Base-by-base conservation (phyloP, 2,888 invertebrate genomes). In the Mesoligia furuncula region DNA sequence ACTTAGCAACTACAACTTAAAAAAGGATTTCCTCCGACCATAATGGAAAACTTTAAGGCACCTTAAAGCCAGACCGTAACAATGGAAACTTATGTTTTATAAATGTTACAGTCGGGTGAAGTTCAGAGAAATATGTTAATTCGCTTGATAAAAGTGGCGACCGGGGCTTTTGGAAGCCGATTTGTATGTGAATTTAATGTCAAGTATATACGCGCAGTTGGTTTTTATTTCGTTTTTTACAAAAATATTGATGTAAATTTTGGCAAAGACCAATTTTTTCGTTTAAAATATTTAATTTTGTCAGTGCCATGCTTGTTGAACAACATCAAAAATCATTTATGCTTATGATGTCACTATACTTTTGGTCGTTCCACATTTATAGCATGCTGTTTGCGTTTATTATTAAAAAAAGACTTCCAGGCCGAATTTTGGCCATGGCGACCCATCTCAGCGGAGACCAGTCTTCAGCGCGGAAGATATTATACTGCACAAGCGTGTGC, bases 71-170 rank as follows among this genome's bases (percentile, higher is more conserved):
- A 15, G 68, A 54, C 74, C 77, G 77, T 84, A 83, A 89, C 90
- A 89, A 88, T 85, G 79, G 73, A 79, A 85, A 90, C 89, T 88
- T 90, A 82, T 87, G 89, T 89, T 89, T 85, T 79, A 86, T 88
- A 88, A 89, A 86, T 86, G 86, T 81, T 77, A 48, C 71, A 83
- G 67, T 13, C 27, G 65, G 59, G 15, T 20, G 51, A 71, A 89
- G 83, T 88, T 86, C 59, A 80, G 75, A 79, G 74, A 83, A 86
- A 85, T 89, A 89, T 89, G 89, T 83, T 87, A 89, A 89, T 89
- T 84, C 61, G 61, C 73, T 83, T 77, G 88, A 81, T 86, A 89
- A 88, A 83, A 83, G 80, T 83, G 75, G 71, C 65, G 51, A 57
- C 73, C 64, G 72, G 42, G 73, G 42, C 67, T 64, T 75, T 31